Percentiles rank a stretch among this genome's conserved stretches.
Conservation (phyloP, 2,888 invertebrate genomes). For the Oligia strigilis region DNA sequence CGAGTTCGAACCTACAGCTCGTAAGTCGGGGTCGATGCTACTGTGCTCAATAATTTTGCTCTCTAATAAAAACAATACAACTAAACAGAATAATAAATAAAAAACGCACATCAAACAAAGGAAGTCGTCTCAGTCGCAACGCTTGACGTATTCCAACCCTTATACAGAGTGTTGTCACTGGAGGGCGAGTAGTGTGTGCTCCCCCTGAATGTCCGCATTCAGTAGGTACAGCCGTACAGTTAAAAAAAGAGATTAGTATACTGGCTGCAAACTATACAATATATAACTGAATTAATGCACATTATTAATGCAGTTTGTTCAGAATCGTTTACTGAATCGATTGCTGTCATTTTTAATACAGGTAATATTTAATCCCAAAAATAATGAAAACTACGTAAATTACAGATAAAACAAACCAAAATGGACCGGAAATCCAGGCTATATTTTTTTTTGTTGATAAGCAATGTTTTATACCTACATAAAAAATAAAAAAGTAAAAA, state of each 20-base stretch:
- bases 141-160: conserved; percentile 47
- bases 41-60: neutral
- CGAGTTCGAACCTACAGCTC: no score
- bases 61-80: conserved; percentile 15
- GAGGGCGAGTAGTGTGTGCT: conserved; percentile 46
- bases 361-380: neutral
- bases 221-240: conserved; percentile 8
- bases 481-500: neutral
- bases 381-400: neutral
- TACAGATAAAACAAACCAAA: neutral
- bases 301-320: neutral
- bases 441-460: neutral
- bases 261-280: neutral
- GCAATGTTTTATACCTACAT: neutral
- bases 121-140: conserved; percentile 20
- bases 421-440: neutral
- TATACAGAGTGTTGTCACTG: conserved; percentile 54
- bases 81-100: neutral
- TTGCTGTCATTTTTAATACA: neutral
- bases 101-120: conserved; percentile 32
- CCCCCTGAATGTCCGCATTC: conserved; percentile 47
- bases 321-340: neutral
- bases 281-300: neutral
- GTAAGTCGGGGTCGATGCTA: no score
- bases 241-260: neutral